Evolutionary conservation across 2,888 invertebrate species (phyloP), one percentile per base, ranked within the genome.

Genomic region (Kryphioiulus occultus): DNA sequence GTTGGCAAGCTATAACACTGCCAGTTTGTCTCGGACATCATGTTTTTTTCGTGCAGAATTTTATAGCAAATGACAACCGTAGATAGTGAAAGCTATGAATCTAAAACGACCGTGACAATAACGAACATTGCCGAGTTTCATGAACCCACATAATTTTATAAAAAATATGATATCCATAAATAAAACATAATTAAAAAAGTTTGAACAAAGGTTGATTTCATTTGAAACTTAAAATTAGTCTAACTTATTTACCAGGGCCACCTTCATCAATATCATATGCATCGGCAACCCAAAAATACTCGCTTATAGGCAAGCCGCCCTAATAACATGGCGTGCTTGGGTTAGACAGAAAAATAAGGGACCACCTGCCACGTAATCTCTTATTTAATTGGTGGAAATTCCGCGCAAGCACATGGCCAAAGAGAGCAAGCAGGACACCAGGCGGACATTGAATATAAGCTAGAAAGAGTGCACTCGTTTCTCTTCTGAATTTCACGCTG

Each of bases 331-430:
- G 78, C 78, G 78, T 78, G 78, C 78, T 0, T 10, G 78, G 78
- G 26, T 10, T 30, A 30, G 15, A 22, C 15, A 30, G 30, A 30
- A 78, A 78, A 30, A 78, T 78, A 78, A 30, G 78, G 30, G 78
- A 78, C 30, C 30, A 78, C 78, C 30, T 78, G 78, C 30, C 26
- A 78, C 12, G 78, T 30, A 30, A 30, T 78, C 78, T 30, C 30
- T 78, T 78, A 78, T 78, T 78, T 30, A 78, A 78, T 78, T 78
- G 78, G 78, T 78, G 78, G 78, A 78, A 78, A 30, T 78, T 30
- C 15, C 78, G 78, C 22, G 26, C 78, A 68, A 59, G 5, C 59
- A 59, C n/a, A 59, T 59, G 59, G 59, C n/a, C 68, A 10, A 68
- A 68, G 26, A 68, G 68, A 68, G 68, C 68, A 59, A 26, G 68